Percentiles rank a stretch among this genome's conserved stretches.
These are phyloP conservation scores for Dascillus cervinus DNA, from an alignment of 2,888 invertebrate genomes.

Conservation along the genomic window DNA sequence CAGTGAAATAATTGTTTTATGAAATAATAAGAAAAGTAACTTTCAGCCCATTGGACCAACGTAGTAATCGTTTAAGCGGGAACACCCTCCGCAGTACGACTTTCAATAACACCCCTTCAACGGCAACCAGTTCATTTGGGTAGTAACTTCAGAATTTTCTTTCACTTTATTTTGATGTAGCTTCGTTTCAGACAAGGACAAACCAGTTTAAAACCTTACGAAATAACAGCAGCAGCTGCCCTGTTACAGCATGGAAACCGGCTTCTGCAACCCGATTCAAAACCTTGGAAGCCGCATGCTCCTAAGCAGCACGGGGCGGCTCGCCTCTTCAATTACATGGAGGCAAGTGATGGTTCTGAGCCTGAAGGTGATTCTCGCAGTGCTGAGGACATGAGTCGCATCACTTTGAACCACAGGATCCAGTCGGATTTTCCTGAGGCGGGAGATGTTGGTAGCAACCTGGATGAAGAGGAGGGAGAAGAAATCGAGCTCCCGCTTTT, in stretches of 20 bases:
- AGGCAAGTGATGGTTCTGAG: conserved; percentile 65
- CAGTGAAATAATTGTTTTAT: no score
- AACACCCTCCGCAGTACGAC: conserved; percentile 41
- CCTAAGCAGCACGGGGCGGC: conserved; percentile 54
- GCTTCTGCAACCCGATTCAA: conserved; percentile 32
- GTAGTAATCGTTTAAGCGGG: conserved; percentile 50
- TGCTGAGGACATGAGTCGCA: conserved; percentile 38
- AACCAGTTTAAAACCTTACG: conserved; percentile 26
- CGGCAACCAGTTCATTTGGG: conserved; percentile 7
- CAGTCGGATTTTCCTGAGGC: conserved; percentile 57
- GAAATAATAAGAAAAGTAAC: no score
- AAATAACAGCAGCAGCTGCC: conserved; percentile 33
- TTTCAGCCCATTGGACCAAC: conserved; percentile 55
- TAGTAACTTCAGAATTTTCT: conserved; percentile 1
- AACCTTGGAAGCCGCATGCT: conserved; percentile 33
- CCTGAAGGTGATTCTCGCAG: conserved; percentile 44
- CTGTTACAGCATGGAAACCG: conserved; percentile 37
- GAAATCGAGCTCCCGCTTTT: conserved; percentile 43
- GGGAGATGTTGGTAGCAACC: conserved; percentile 47
- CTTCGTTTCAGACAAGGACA: conserved; percentile 17
- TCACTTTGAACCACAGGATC: conserved; percentile 35
- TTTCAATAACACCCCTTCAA: conserved; percentile 18
- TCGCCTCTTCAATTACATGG: conserved; percentile 64
- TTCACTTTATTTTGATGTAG: background rate
- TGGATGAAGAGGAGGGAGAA: conserved; percentile 37